A percentile compares a stretch with the other conserved stretches of the same genome.
These are phyloP conservation scores for Bombyx mori DNA, from an alignment of 1,140 invertebrate genomes.

Conservation along the genomic window ASM3026992v2 NC_085123.1:554001-554500, in stretches of 20 bases:
- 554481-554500: conserved; percentile 75
- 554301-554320: not conserved
- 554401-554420: conserved; percentile 99
- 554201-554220: too few species aligned
- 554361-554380: conserved; percentile 97
- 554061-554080: too few species aligned
- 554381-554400: conserved; percentile 97
- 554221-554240: too few species aligned
- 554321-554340: conserved; percentile 90
- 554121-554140: too few species aligned
- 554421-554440: conserved; percentile 91
- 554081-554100: too few species aligned
- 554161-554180: too few species aligned
- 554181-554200: too few species aligned
- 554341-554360: conserved; percentile 96
- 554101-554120: too few species aligned
- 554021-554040: too few species aligned
- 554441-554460: conserved; percentile 93
- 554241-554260: conserved; percentile 6
- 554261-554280: conserved; percentile 17
- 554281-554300: not conserved
- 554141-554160: too few species aligned
- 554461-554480: conserved; percentile 94
- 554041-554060: too few species aligned
- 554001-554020: too few species aligned